These are phyloP conservation scores for Gallirallus australis DNA, from an alignment of 2,797 vertebrate genomes.

Conservation along the genomic window DNA sequence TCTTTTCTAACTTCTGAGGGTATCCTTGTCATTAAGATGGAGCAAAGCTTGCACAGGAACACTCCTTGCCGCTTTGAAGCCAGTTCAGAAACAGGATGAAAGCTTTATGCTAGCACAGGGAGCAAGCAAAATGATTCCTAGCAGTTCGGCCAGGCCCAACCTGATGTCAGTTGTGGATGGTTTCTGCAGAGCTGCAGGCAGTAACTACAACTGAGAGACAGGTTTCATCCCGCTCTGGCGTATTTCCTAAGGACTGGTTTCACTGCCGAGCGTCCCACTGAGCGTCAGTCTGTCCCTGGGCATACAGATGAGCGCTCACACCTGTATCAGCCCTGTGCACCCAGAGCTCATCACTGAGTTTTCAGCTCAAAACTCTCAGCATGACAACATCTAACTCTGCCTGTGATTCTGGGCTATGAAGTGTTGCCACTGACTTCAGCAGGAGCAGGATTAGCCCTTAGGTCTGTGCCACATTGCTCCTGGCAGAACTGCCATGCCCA, in stretches of 20 bases:
- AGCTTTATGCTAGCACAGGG: not conserved
- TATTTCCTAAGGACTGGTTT: not conserved
- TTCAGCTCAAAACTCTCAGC: not conserved
- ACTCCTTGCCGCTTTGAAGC: not conserved
- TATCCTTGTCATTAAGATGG: not conserved
- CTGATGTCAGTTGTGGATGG: not conserved
- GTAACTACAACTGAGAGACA: not conserved
- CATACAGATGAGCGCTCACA: not conserved
- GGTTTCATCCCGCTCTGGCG: not conserved
- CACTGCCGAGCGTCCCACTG: not conserved
- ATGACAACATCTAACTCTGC: not conserved
- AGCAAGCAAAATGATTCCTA: not conserved
- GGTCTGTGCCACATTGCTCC: not conserved
- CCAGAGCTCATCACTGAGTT: not conserved
- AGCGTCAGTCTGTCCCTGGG: not conserved
- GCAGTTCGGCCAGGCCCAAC: not conserved
- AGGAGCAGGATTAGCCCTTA: not conserved
- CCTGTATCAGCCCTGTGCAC: not conserved
- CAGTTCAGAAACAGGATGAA: not conserved
- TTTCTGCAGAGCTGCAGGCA: not conserved
- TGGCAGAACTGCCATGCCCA: not conserved
- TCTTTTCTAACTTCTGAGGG: not conserved
- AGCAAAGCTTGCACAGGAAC: not conserved
- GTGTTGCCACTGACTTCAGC: not conserved
- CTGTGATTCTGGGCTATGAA: not conserved